Base-by-base conservation (phyloP, 2,888 invertebrate genomes). In the Drosophila buzzatii region DNA sequence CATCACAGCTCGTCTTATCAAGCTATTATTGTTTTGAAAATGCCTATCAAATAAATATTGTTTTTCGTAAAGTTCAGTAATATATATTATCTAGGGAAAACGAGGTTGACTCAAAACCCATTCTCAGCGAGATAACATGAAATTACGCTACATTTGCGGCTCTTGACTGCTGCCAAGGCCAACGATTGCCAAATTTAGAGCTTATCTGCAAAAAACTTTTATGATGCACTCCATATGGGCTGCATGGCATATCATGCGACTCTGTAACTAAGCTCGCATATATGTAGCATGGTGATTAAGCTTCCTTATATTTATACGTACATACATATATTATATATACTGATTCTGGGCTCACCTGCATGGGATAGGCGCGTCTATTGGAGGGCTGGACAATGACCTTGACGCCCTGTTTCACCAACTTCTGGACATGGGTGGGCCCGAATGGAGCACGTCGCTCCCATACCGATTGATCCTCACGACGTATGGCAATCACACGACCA, bases 341-440 rank as follows among this genome's bases (percentile, higher is more conserved):
- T 35, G 37, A 55, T 18, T 55, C 37, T 27, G 16, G 20, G 6
- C 87, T 86, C 72, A 95, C 97, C 95, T 99, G 98, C 95, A 99
- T 98, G 2, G 99, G 99, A 93, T 99, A 99, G 0, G 99, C 99
- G 56, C 99, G 94, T 75, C 99, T 94, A 93, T 99, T 99, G 66
- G 99, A 99, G 0, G 99, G 99, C 91, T 99, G 99, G 0, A 99
- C 98, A 56, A 99, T 96, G 56, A 99, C 99, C 93, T 97, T 97
- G 49, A 99, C 96, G 4, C 98, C 98, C 82, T 96, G 95, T 78
- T 96, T 95, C 27, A 98, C 97, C 81, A 99, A 94, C 79, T 97
- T 96, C 83, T 96, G 96, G 9, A 99, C 99, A 91, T 99, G 99
- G 31, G 95, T 93, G 0, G 99, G 99, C 0, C 98, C 96, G 76